Evolutionary conservation across 2,888 invertebrate genomes (phyloP).

Genomic region (Cryptus viduatorius): DNA sequence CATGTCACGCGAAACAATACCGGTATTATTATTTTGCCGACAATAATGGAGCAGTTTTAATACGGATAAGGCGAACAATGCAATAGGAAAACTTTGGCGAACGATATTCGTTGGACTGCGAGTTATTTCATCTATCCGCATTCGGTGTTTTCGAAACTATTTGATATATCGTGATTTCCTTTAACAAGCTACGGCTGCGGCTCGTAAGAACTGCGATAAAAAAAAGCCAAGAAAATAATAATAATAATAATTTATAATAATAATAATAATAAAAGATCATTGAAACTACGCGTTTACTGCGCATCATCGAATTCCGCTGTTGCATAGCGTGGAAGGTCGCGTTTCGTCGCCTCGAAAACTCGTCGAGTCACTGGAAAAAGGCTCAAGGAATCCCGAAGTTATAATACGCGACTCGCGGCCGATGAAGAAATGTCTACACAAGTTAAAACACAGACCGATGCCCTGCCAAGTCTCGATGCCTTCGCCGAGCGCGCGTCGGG

Average conservation of each 20-base stretch:
- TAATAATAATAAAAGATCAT: too few relatives aligned
- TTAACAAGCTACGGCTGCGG: too few relatives aligned
- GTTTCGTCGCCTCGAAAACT: background rate
- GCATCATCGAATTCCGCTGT: slow-evolving; percentile 16
- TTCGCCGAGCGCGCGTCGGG: background rate
- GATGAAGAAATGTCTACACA: slow-evolving; percentile 1
- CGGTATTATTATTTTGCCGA: background rate
- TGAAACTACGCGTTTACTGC: background rate
- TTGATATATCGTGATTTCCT: too few relatives aligned
- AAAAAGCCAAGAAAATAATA: too few relatives aligned
- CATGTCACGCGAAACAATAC: slow-evolving; percentile 14
- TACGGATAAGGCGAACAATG: slow-evolving; percentile 30
- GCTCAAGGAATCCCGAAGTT: background rate
- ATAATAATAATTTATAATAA: too few relatives aligned
- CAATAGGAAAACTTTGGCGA: background rate
- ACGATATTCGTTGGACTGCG: too few relatives aligned
- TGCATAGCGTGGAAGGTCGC: slow-evolving; percentile 1
- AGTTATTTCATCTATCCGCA: too few relatives aligned
- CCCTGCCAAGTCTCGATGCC: background rate
- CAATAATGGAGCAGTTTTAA: slow-evolving; percentile 18
- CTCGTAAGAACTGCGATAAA: too few relatives aligned
- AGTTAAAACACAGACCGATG: background rate
- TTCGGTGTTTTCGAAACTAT: too few relatives aligned
- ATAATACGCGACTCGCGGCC: background rate
- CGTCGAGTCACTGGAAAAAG: slow-evolving; percentile 11